Conservation (phyloP, 2,888 invertebrate genomes). For the Crepidodera aurea region DNA sequence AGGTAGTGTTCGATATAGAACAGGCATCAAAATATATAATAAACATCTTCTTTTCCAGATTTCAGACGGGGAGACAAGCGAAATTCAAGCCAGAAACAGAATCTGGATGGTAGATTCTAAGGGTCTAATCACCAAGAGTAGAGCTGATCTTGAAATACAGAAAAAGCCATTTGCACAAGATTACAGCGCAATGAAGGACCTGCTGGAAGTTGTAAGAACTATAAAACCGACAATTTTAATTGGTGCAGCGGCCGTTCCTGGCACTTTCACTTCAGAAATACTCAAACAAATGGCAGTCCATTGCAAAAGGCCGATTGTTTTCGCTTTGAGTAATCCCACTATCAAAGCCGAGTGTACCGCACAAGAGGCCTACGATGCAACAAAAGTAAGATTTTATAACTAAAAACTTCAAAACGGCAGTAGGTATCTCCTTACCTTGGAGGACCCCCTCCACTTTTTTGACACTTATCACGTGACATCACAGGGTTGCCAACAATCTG, state of each 20-base stretch:
- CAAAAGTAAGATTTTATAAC: conserved; percentile 72
- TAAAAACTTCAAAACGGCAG: no score
- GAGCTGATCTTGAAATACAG: conserved; percentile 83
- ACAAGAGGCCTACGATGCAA: conserved; percentile 87
- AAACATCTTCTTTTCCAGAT: background rate
- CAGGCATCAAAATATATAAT: no score
- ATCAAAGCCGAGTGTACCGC: conserved; percentile 98
- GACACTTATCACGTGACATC: no score
- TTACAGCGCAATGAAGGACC: conserved; percentile 75
- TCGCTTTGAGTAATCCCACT: conserved; percentile 98
- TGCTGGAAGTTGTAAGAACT: conserved; percentile 80
- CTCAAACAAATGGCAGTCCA: conserved; percentile 83
- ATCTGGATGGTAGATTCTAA: conserved; percentile 97
- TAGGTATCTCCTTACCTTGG: no score
- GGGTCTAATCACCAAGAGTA: conserved; percentile 89
- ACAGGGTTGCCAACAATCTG: no score
- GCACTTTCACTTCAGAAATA: conserved; percentile 91
- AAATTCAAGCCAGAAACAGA: conserved; percentile 77
- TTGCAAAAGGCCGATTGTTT: conserved; percentile 90
- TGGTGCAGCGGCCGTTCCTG: conserved; percentile 91
- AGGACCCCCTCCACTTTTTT: no score
- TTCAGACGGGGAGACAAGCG: conserved; percentile 74
- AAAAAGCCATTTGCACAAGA: conserved; percentile 85
- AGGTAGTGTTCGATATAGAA: no score
- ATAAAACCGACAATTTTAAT: conserved; percentile 91